Conservation (phyloP, 2,797 vertebrate genomes). For the Rhyacichthys aspro region DNA sequence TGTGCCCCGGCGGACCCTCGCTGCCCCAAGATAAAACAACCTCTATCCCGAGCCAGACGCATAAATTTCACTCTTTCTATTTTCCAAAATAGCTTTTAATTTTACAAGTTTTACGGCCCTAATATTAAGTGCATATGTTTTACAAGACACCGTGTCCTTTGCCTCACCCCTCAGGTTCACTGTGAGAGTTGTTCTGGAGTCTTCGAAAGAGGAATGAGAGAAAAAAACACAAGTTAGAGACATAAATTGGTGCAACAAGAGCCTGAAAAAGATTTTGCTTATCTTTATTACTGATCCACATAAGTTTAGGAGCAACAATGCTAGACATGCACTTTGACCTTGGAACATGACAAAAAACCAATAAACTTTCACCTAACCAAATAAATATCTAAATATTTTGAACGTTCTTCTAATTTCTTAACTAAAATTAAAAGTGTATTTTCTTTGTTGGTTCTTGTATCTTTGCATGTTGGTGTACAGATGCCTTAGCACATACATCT, state of each 20-base stretch:
- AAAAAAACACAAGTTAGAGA: constrained; percentile 40
- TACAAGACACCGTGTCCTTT: constrained; percentile 94
- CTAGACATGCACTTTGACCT: not conserved
- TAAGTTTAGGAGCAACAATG: constrained; percentile 1
- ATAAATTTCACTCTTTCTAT: constrained; percentile 95
- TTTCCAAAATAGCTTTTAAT: constrained; percentile 98
- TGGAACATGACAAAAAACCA: too few relatives aligned
- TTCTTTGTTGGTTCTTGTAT: constrained; percentile 27
- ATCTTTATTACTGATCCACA: constrained; percentile 29
- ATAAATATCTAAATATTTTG: too few relatives aligned
- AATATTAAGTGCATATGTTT: constrained; percentile 99
- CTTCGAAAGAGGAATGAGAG: constrained; percentile 57
- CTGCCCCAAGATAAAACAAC: constrained; percentile 85
- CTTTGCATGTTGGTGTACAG: not conserved
- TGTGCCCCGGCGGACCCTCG: constrained; percentile 70
- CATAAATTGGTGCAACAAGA: constrained; percentile 30
- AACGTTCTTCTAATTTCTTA: too few relatives aligned
- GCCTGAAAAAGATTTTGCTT: constrained; percentile 29
- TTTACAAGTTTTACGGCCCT: constrained; percentile 96
- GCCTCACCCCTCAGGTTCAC: constrained; percentile 88
- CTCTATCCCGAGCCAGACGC: constrained; percentile 88
- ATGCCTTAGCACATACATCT: constrained; percentile 17
- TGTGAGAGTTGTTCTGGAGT: constrained; percentile 48
- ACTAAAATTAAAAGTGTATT: too few relatives aligned
- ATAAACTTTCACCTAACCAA: not conserved